phyloP scores from a whole-genome alignment of 2,113 vertebrate species.

The Crotalus viridis region DNA sequence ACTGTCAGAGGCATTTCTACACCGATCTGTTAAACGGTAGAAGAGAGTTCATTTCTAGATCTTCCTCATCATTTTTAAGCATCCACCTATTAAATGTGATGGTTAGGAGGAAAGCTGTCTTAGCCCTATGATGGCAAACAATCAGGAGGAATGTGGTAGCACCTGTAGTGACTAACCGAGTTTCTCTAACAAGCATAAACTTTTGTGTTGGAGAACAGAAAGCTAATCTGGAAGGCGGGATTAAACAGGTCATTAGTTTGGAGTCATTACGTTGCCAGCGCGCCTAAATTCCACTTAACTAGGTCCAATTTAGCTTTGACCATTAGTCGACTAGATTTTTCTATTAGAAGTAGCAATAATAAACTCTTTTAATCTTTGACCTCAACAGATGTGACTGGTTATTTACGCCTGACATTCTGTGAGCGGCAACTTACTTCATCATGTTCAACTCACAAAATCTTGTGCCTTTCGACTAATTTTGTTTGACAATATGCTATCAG shows the following conservation, averaged over 20 bases:
- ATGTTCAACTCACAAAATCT: background rate
- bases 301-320: background rate
- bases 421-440: background rate
- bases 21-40: background rate
- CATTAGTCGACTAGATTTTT: background rate
- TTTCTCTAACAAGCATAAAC: background rate
- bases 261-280: background rate
- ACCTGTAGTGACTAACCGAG: background rate
- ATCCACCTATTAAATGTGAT: slow-evolving; percentile 13
- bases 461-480: background rate
- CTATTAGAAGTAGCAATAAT: background rate
- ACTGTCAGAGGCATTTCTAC: slow-evolving; percentile 38
- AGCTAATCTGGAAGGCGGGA: background rate
- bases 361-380: background rate
- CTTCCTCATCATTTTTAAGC: background rate
- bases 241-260: background rate
- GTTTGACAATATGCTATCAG: background rate
- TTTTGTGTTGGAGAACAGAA: background rate
- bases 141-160: background rate
- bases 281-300: background rate
- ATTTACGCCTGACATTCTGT: background rate
- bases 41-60: background rate
- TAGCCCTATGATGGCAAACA: background rate
- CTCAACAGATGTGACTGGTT: background rate
- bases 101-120: background rate